phyloP scores from a whole-genome alignment of 2,113 vertebrate species.

The Calcarius ornatus region DNA sequence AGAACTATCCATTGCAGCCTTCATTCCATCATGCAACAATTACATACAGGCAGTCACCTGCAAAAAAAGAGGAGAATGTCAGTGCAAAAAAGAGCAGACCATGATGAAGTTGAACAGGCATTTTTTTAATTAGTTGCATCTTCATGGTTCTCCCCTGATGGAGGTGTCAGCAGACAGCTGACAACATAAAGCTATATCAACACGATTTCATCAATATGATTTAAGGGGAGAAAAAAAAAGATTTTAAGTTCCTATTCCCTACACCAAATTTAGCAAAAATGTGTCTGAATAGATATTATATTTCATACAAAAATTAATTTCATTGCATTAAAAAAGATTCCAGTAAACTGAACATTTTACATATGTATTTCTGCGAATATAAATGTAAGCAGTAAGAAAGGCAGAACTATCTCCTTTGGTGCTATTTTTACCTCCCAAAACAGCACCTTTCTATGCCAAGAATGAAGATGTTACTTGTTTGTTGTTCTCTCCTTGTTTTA shows the following conservation, averaged over 20 bases:
- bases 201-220: neutral
- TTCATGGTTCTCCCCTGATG: neutral
- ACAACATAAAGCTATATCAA: neutral
- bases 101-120: neutral
- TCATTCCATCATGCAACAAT: neutral
- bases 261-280: neutral
- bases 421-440: slow-evolving; percentile 16
- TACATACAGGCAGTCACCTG: neutral
- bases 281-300: neutral
- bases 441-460: neutral
- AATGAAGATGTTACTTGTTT: neutral
- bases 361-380: neutral
- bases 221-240: neutral
- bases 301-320: neutral
- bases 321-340: neutral
- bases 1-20: neutral
- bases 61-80: neutral
- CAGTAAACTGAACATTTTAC: neutral
- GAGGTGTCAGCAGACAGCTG: neutral
- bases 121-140: neutral
- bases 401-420: neutral
- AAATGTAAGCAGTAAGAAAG: neutral
- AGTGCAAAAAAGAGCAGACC: neutral
- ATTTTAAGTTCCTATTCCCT: neutral
- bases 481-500: slow-evolving; percentile 23